Base-by-base conservation (phyloP, 2,888 invertebrate species). In the Leptura quadrifasciata region DNA sequence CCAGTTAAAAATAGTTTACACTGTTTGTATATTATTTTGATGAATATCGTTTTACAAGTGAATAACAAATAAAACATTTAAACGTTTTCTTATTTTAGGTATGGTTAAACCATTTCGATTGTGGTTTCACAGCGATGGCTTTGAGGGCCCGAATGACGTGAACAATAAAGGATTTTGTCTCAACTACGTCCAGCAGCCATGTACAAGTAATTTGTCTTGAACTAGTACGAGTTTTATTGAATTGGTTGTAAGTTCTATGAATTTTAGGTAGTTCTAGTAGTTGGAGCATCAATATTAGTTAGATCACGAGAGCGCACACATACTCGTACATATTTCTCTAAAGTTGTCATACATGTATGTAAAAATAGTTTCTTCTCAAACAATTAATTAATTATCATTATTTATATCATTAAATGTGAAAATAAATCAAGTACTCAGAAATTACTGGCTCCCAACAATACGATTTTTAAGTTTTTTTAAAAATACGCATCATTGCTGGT, bases 181-280 rank as follows among this genome's bases (percentile, higher is more conserved):
- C 6, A 95, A 95, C 87, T 96, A 94, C 84, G 92, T 96, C 4
- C 96, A 96, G 85, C 96, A 96, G 84, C 96, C 96, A 0, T 96
- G 96, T 86, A 95, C 95, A 10, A 95, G 94, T 80, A 84, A 83
- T 68, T 76, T 87, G 64, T 79, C 82, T 63, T 84, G 76, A 83
- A 75, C 61, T 70, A 12, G 1, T 47, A 5, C n/a, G 6, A 15
- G 39, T 39, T 18, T 27, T n/a, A 27, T 3, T 21, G 27, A 27
- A 18, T 1, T 17, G 6, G 39, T 20, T 63, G 17, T 1, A 35
- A 63, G 5, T 39, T 63, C 4, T 9, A 39, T 63, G 5, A 20
- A 63, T 10, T 63, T 9, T 39, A 18, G 35, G 1, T 12, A 18
- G 39, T 68, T 18, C 54, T 54, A 54, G 54, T 54, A 52, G 9